These are phyloP conservation scores for Stratiomys singularior DNA, from an alignment of 2,888 invertebrate genomes.

Conservation along the genomic window DNA sequence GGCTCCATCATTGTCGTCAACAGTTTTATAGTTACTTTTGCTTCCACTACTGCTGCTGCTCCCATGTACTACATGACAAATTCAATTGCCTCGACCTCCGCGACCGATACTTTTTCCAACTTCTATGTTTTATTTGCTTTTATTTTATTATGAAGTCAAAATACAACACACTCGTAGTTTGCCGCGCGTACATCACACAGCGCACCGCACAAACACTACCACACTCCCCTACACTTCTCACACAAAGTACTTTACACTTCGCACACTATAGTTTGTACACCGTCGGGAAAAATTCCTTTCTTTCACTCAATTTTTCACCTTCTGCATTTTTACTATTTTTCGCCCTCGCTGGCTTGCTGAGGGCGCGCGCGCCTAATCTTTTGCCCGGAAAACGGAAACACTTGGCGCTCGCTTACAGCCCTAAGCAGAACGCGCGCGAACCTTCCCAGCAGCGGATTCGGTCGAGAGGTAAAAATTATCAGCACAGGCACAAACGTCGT, in stretches of 20 bases:
- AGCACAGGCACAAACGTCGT: slow-evolving; percentile 19
- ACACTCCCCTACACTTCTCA: slow-evolving; percentile 18
- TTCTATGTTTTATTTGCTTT: slow-evolving; percentile 19
- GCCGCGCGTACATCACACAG: neutral
- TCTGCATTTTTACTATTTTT: slow-evolving; percentile 11
- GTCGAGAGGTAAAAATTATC: slow-evolving; percentile 23
- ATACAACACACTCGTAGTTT: slow-evolving; percentile 14
- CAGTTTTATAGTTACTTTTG: neutral
- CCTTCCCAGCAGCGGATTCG: neutral
- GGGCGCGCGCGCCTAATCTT: slow-evolving; percentile 29
- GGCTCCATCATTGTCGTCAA: neutral
- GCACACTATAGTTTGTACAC: slow-evolving; percentile 29
- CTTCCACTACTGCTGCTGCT: neutral
- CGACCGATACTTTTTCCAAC: slow-evolving; percentile 32
- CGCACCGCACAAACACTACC: slow-evolving; percentile 3
- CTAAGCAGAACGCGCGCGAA: slow-evolving; percentile 32
- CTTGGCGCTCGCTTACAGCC: slow-evolving; percentile 23
- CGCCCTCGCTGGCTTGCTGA: slow-evolving; percentile 13
- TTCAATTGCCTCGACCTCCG: slow-evolving; percentile 40
- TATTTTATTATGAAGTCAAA: slow-evolving; percentile 37
- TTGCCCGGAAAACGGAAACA: slow-evolving; percentile 17
- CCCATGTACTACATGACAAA: slow-evolving; percentile 10
- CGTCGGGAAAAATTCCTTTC: slow-evolving; percentile 27
- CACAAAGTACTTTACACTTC: slow-evolving; percentile 25
- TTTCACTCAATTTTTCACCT: slow-evolving; percentile 18